Conservation (phyloP, 2,888 invertebrate species). For the Drosophila kuntzei region DNA sequence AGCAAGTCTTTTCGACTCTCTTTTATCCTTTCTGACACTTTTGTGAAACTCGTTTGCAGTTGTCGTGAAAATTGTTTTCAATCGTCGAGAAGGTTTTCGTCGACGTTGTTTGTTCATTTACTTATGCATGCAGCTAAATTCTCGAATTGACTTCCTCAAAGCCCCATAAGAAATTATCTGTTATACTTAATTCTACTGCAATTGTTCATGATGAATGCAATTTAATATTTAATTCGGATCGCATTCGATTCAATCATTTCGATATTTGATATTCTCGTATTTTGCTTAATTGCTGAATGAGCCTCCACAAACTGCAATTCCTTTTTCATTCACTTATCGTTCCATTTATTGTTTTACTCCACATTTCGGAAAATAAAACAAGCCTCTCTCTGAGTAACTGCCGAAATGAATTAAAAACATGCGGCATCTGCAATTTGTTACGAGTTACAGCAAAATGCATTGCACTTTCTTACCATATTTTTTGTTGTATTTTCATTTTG, state of each 20-base stretch:
- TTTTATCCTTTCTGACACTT: constrained; percentile 9
- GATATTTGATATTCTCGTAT: constrained; percentile 17
- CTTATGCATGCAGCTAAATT: constrained; percentile 47
- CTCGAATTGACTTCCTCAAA: constrained; percentile 22
- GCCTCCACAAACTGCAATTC: neutral
- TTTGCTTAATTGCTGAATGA: constrained; percentile 44
- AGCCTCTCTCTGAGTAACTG: constrained; percentile 39
- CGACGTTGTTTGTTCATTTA: constrained; percentile 40
- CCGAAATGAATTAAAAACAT: constrained; percentile 76
- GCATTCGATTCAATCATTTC: constrained; percentile 3
- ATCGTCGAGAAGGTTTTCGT: constrained; percentile 19
- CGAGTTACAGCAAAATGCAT: constrained; percentile 33
- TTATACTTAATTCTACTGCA: neutral
- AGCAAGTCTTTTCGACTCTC: constrained; percentile 5
- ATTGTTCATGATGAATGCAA: neutral
- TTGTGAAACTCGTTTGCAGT: constrained; percentile 33
- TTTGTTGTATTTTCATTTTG: constrained; percentile 48
- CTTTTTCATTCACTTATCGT: constrained; percentile 28
- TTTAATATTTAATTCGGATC: constrained; percentile 18
- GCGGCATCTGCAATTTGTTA: constrained; percentile 77
- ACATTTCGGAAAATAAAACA: constrained; percentile 25
- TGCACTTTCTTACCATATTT: constrained; percentile 40
- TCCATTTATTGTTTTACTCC: constrained; percentile 59
- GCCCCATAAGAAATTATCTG: neutral
- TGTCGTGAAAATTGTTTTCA: constrained; percentile 55